A percentile compares a stretch with the other conserved stretches of the same genome.
phyloP scores from a whole-genome alignment of 2,888 invertebrate genomes.

The Amorpha juglandis region DNA sequence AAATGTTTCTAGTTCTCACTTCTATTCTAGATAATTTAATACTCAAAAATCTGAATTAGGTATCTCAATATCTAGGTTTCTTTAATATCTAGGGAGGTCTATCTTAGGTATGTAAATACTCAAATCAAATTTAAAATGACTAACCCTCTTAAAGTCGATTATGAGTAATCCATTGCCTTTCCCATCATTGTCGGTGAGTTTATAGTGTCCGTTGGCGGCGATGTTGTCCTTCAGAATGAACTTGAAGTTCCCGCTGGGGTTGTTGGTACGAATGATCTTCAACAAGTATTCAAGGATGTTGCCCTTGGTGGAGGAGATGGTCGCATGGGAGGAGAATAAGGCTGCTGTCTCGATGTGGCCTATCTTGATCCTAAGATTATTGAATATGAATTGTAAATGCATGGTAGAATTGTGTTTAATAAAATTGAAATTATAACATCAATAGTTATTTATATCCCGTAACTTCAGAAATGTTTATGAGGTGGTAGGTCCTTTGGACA shows the following conservation, averaged over 20 bases:
- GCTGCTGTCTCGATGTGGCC: constrained; percentile 70
- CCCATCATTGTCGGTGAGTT: constrained; percentile 84
- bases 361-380: constrained; percentile 68
- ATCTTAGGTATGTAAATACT: no score
- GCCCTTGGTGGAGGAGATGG: constrained; percentile 73
- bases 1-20: no score
- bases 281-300: constrained; percentile 83
- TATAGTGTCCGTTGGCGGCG: constrained; percentile 86
- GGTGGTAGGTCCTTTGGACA: no score
- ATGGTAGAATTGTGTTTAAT: not conserved
- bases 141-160: constrained; percentile 83
- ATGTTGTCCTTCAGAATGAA: constrained; percentile 85
- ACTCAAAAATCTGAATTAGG: no score
- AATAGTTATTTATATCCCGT: no score
- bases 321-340: constrained; percentile 80
- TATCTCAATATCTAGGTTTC: no score
- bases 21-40: no score
- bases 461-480: no score
- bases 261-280: constrained; percentile 72
- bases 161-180: constrained; percentile 86
- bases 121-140: constrained; percentile 4
- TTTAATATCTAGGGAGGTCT: no score
- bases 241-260: constrained; percentile 78
- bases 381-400: not conserved
- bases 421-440: no score